These are phyloP conservation scores for Callionymus lyra DNA, from an alignment of 2,113 vertebrate genomes.

Conservation along the genomic window DNA sequence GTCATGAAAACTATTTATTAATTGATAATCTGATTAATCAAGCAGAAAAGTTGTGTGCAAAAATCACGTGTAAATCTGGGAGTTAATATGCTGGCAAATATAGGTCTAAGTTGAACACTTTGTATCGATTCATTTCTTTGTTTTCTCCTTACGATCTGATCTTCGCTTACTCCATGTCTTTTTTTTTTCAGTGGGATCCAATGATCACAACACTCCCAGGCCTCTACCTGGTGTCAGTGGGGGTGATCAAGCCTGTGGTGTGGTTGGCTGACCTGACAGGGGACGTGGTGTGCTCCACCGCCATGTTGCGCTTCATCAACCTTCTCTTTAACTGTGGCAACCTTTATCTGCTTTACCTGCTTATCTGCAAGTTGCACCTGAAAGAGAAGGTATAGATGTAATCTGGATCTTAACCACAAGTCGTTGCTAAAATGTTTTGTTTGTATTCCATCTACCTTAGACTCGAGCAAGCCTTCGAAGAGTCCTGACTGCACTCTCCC, in stretches of 20 bases:
- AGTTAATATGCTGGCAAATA: too few species aligned
- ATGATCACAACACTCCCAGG: constrained; percentile 96
- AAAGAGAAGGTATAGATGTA: constrained; percentile 76
- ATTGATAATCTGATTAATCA: too few species aligned
- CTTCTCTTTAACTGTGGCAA: constrained; percentile 89
- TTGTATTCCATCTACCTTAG: constrained; percentile 53
- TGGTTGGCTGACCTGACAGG: constrained; percentile 81
- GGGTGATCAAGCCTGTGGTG: constrained; percentile 75
- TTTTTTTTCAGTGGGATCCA: constrained; percentile 81
- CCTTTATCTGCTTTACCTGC: constrained; percentile 83
- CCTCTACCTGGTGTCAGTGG: constrained; percentile 84
- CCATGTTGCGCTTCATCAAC: constrained; percentile 91
- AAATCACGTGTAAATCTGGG: too few species aligned
- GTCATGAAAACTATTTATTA: too few species aligned
- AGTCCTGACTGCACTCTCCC: constrained; percentile 74
- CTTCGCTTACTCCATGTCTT: too few species aligned
- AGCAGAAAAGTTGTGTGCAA: too few species aligned
- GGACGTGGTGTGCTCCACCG: constrained; percentile 76
- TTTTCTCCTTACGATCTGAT: too few species aligned
- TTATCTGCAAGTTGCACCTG: constrained; percentile 76
- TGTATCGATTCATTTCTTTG: too few species aligned
- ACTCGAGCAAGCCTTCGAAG: constrained; percentile 70
- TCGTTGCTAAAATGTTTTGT: not conserved
- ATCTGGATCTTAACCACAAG: too few species aligned
- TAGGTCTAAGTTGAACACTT: too few species aligned